A percentile compares a stretch with the other conserved stretches of the same genome.
Evolutionary conservation across 2,797 vertebrate species (phyloP).

Genomic region (Adelosebastes latens): DNA sequence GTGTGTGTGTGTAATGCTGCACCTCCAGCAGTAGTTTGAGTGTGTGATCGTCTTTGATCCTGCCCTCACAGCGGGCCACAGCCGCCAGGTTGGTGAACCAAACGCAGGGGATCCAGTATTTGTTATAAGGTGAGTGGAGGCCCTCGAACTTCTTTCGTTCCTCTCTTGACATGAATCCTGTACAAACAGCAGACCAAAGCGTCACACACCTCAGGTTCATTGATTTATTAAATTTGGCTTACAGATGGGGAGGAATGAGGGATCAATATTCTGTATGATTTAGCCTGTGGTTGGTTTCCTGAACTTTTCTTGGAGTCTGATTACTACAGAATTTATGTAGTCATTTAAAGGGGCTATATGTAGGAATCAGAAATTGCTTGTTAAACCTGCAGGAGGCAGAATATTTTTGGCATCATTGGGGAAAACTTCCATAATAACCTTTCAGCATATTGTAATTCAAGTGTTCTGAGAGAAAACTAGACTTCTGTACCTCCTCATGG

Average conservation of each 20-base stretch:
- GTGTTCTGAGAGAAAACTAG: too few relatives aligned
- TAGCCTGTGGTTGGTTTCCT: neutral
- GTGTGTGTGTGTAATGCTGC: neutral
- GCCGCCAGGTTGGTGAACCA: constrained; percentile 93
- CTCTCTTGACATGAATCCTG: constrained; percentile 94
- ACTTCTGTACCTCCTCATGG: too few relatives aligned
- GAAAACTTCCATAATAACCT: too few relatives aligned
- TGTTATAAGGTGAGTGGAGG: constrained; percentile 92
- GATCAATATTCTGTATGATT: neutral
- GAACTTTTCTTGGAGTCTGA: neutral
- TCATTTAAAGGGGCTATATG: too few relatives aligned
- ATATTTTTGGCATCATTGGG: too few relatives aligned
- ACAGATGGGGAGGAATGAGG: neutral
- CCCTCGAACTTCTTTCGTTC: constrained; percentile 93
- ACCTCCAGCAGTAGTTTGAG: constrained; percentile 94
- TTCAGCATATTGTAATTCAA: too few relatives aligned
- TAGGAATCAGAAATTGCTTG: too few relatives aligned
- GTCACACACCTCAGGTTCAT: neutral
- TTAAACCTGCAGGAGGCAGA: too few relatives aligned
- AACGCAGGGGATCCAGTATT: constrained; percentile 94
- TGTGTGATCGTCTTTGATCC: constrained; percentile 89
- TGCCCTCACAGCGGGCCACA: constrained; percentile 88
- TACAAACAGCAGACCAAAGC: neutral
- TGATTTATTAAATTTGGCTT: neutral
- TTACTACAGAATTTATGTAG: too few relatives aligned